Evolutionary conservation across 2,797 vertebrate genomes (phyloP).

Genomic region (Alauda arvensis): DNA sequence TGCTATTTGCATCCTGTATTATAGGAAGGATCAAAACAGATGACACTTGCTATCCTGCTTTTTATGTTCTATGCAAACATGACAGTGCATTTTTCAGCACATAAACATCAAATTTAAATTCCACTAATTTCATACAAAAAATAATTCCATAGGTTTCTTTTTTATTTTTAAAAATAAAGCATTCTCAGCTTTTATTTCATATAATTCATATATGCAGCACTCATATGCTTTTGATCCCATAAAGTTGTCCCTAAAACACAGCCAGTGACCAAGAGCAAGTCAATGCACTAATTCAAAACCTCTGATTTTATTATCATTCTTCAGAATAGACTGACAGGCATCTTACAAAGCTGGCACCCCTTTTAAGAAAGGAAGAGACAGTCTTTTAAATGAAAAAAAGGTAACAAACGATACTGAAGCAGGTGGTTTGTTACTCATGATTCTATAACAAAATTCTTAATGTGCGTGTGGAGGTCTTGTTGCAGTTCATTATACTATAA

Average conservation of each 20-base stretch:
- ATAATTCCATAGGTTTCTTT: neutral
- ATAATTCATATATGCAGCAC: neutral
- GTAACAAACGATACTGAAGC: neutral
- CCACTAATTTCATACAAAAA: neutral
- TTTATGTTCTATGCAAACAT: neutral
- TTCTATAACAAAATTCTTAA: neutral
- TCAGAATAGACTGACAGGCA: neutral
- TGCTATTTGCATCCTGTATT: neutral
- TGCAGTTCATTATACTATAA: neutral
- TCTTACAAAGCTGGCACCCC: neutral
- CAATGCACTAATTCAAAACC: neutral
- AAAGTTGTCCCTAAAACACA: neutral
- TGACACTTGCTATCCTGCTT: neutral
- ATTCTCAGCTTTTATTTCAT: neutral
- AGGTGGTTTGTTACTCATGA: neutral
- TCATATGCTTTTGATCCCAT: neutral
- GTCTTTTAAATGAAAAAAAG: neutral
- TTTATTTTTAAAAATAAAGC: neutral
- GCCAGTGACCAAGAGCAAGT: neutral
- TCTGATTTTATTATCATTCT: neutral
- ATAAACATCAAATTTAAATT: neutral
- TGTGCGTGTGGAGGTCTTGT: fast-evolving
- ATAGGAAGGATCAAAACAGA: neutral
- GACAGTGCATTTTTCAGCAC: neutral
- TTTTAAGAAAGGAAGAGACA: neutral